Percentiles rank a stretch among this genome's conserved stretches.
Evolutionary conservation across 2,888 invertebrate genomes (phyloP).

Genomic region (Cantharis rufa): DNA sequence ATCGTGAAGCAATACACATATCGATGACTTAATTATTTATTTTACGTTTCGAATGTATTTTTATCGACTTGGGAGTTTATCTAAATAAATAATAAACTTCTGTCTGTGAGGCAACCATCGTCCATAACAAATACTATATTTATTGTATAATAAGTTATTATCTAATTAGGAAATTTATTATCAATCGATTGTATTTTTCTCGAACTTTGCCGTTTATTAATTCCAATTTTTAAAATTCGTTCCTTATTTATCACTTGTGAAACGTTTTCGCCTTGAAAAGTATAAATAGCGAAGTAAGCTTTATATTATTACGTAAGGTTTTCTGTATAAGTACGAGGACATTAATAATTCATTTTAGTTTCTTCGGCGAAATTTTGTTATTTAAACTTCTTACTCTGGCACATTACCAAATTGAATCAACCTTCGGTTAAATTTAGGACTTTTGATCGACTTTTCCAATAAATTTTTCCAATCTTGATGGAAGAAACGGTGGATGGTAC

Average conservation of each 20-base stretch:
- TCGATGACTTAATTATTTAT: neutral
- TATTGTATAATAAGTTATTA: neutral
- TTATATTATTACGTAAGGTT: neutral
- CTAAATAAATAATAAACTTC: neutral
- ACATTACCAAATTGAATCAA: neutral
- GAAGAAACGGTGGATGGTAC: neutral
- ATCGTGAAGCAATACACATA: neutral
- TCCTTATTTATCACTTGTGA: neutral
- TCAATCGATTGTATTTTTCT: neutral
- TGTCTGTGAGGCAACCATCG: neutral
- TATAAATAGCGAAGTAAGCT: neutral
- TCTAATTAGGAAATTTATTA: neutral
- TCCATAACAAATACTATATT: neutral
- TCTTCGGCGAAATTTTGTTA: neutral
- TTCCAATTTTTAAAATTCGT: neutral
- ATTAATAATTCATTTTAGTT: neutral
- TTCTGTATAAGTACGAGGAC: neutral
- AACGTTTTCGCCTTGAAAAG: neutral
- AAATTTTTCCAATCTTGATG: neutral
- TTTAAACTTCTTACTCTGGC: neutral
- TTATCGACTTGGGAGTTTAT: neutral
- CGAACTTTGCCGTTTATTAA: neutral
- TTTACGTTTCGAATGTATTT: neutral
- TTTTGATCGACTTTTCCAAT: neutral
- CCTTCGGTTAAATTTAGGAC: conserved; percentile 7